Evolutionary conservation across 2,888 invertebrate genomes (phyloP).

Genomic region (Blera fallax): DNA sequence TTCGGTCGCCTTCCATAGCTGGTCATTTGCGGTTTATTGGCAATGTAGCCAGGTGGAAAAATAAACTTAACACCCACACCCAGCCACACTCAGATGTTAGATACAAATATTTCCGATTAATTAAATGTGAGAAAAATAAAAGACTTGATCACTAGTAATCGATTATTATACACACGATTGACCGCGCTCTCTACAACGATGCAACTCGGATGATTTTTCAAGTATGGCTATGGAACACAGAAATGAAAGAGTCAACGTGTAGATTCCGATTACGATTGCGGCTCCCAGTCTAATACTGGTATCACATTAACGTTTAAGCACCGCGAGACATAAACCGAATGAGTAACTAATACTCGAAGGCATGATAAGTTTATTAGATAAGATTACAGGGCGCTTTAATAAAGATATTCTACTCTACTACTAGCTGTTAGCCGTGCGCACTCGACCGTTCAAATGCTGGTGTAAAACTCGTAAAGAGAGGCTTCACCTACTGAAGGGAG

Average conservation of each 20-base stretch:
- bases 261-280: constrained; percentile 3
- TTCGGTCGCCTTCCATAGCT: constrained; percentile 46
- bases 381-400: constrained; percentile 63
- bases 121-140: constrained; percentile 22
- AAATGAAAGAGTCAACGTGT: background rate
- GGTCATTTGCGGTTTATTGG: constrained; percentile 35
- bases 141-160: constrained; percentile 4
- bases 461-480: constrained; percentile 33
- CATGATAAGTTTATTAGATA: constrained; percentile 68
- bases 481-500: constrained; percentile 39
- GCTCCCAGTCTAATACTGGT: background rate
- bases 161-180: constrained; percentile 1
- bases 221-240: background rate
- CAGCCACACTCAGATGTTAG: background rate
- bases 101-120: constrained; percentile 9
- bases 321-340: constrained; percentile 27
- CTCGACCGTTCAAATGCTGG: constrained; percentile 34
- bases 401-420: constrained; percentile 17
- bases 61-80: constrained; percentile 26
- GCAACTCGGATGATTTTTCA: background rate
- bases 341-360: constrained; percentile 50
- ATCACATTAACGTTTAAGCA: constrained; percentile 31
- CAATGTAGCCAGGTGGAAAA: background rate
- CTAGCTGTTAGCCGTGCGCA: constrained; percentile 9
- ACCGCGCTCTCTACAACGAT: background rate